These are phyloP conservation scores for Heliconius hortense DNA, from an alignment of 2,888 invertebrate species.

Conservation along the genomic window DNA sequence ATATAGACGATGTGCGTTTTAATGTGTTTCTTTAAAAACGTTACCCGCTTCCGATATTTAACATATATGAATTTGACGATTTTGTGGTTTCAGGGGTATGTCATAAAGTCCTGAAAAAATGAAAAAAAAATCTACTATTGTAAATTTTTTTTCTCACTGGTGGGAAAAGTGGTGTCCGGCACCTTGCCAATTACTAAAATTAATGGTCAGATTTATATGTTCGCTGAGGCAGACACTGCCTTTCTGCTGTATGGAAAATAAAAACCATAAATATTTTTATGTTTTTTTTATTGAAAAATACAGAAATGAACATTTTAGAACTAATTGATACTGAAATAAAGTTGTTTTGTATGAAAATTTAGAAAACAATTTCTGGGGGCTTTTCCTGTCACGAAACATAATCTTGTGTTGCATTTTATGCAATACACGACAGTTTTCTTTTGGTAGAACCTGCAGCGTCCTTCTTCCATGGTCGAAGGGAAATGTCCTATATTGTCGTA, in stretches of 20 bases:
- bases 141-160: too few species aligned
- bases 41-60: too few species aligned
- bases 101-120: too few species aligned
- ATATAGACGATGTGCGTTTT: too few species aligned
- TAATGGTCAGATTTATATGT: slow-evolving; percentile 1
- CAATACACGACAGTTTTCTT: slow-evolving; percentile 44
- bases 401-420: slow-evolving; percentile 42
- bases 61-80: too few species aligned
- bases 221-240: neutral
- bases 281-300: slow-evolving; percentile 2
- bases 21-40: too few species aligned
- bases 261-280: neutral
- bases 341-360: slow-evolving; percentile 38
- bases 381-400: slow-evolving; percentile 43
- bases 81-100: too few species aligned
- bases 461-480: slow-evolving; percentile 36
- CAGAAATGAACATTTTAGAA: neutral
- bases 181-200: neutral
- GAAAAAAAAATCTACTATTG: too few species aligned
- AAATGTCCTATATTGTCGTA: slow-evolving; percentile 37
- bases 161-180: too few species aligned
- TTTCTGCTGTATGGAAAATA: too few species aligned
- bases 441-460: slow-evolving; percentile 40
- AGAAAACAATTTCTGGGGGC: slow-evolving; percentile 35
- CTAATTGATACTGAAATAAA: neutral